Conservation (phyloP, 2,113 vertebrate species). For the Cichladusa arquata region DNA sequence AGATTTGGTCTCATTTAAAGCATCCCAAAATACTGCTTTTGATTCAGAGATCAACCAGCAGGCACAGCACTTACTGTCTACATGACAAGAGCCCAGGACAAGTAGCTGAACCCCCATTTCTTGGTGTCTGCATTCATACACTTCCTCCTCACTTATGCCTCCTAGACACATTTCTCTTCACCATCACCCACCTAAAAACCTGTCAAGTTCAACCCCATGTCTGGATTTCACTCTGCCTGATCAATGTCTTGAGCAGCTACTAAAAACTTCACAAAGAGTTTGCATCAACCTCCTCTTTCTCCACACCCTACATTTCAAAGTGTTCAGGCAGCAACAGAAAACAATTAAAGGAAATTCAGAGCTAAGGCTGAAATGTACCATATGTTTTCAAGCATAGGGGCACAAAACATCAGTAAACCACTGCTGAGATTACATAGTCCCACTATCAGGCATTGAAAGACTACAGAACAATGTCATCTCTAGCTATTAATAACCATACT, state of each 20-base stretch:
- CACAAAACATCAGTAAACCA: conserved; percentile 51
- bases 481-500: conserved; percentile 55
- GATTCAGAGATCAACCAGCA: neutral
- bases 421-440: conserved; percentile 36
- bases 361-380: conserved; percentile 1
- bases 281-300: conserved; percentile 16
- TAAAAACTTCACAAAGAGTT: conserved; percentile 41
- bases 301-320: conserved; percentile 64
- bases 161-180: neutral
- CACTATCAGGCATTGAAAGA: conserved; percentile 54
- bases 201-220: neutral
- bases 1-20: neutral
- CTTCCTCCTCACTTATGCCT: neutral
- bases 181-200: neutral
- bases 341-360: conserved; percentile 63
- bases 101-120: neutral
- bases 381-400: conserved; percentile 50
- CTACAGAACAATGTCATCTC: conserved; percentile 50
- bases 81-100: neutral
- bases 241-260: neutral
- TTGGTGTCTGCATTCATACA: neutral
- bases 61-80: neutral
- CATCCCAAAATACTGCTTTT: neutral
- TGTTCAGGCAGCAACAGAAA: conserved; percentile 35
- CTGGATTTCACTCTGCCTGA: neutral